A percentile compares a stretch with the other conserved stretches of the same genome.
Evolutionary conservation across 2,113 vertebrate genomes (phyloP).

Genomic region (Tachysurus vachellii): DNA sequence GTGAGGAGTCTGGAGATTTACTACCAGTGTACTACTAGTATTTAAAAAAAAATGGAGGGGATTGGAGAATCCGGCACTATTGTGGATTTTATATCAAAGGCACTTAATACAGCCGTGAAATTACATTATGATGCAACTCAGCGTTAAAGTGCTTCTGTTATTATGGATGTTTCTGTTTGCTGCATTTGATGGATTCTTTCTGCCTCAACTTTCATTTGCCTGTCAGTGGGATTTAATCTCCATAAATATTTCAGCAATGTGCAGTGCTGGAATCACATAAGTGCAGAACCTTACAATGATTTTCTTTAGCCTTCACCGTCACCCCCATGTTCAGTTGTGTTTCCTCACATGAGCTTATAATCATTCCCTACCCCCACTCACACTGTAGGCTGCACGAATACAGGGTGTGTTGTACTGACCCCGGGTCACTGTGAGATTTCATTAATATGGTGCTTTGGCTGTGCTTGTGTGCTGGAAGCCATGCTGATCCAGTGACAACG

Average conservation of each 20-base stretch:
- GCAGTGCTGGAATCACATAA: constrained; percentile 23
- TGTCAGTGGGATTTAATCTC: constrained; percentile 38
- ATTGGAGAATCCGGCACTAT: not conserved
- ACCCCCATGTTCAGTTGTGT: constrained; percentile 4
- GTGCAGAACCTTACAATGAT: constrained; percentile 44
- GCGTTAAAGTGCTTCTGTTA: not conserved
- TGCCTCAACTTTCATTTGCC: constrained; percentile 24
- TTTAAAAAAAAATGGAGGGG: not conserved
- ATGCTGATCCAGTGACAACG: not conserved
- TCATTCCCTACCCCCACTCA: constrained; percentile 19
- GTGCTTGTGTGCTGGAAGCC: constrained; percentile 12
- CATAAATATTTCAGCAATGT: constrained; percentile 42
- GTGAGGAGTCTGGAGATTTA: not conserved
- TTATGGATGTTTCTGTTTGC: not conserved
- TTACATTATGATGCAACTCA: constrained; percentile 4
- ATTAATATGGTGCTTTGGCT: constrained; percentile 43
- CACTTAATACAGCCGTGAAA: not conserved
- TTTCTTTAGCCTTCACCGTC: constrained; percentile 41
- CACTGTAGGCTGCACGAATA: not conserved
- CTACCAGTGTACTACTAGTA: not conserved
- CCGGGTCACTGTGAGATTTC: constrained; percentile 41
- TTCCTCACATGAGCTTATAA: not conserved
- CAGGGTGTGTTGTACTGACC: constrained; percentile 31
- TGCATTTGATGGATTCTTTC: constrained; percentile 13
- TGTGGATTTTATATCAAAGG: not conserved